A percentile compares a stretch with the other conserved stretches of the same genome.
Evolutionary conservation across 1,140 invertebrate species (phyloP).

Genomic region (Pachypsylla venusta): DNA sequence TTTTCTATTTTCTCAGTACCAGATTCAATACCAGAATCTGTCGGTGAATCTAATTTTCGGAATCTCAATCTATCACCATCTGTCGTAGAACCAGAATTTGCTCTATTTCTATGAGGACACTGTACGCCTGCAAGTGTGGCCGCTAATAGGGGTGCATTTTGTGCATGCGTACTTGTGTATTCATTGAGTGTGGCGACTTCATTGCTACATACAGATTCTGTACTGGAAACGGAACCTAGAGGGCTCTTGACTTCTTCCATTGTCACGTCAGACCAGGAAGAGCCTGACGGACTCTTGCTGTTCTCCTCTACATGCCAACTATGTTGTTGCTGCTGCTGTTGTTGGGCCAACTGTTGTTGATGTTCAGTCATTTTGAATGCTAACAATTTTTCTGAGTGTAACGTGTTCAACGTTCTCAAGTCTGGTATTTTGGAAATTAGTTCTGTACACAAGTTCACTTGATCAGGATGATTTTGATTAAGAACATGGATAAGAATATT

Average conservation of each 20-base stretch:
- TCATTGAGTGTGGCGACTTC: slow-evolving; percentile 31
- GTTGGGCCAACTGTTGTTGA: slow-evolving; percentile 45
- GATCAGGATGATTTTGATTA: slow-evolving; percentile 65
- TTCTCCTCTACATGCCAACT: slow-evolving; percentile 35
- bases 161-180: slow-evolving; percentile 34
- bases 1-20: slow-evolving; percentile 74
- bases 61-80: slow-evolving; percentile 43
- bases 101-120: slow-evolving; percentile 44
- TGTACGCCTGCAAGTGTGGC: slow-evolving; percentile 55
- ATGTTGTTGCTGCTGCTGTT: slow-evolving; percentile 24
- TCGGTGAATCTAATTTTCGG: slow-evolving; percentile 72
- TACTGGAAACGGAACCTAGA: slow-evolving; percentile 68
- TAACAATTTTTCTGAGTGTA: slow-evolving; percentile 89
- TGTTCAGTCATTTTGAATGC: slow-evolving; percentile 84
- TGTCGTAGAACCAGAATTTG: slow-evolving; percentile 55
- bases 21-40: slow-evolving; percentile 81
- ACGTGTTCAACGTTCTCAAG: slow-evolving; percentile 81
- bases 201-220: slow-evolving; percentile 53
- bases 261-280: slow-evolving; percentile 40
- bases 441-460: slow-evolving; percentile 64
- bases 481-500: slow-evolving; percentile 73
- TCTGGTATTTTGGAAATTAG: slow-evolving; percentile 89
- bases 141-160: slow-evolving; percentile 52
- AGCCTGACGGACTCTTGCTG: slow-evolving; percentile 40
- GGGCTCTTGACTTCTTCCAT: slow-evolving; percentile 68